These are phyloP conservation scores for Sipunculus nudus DNA, from an alignment of 2,888 invertebrate species.

Conservation along the genomic window DNA sequence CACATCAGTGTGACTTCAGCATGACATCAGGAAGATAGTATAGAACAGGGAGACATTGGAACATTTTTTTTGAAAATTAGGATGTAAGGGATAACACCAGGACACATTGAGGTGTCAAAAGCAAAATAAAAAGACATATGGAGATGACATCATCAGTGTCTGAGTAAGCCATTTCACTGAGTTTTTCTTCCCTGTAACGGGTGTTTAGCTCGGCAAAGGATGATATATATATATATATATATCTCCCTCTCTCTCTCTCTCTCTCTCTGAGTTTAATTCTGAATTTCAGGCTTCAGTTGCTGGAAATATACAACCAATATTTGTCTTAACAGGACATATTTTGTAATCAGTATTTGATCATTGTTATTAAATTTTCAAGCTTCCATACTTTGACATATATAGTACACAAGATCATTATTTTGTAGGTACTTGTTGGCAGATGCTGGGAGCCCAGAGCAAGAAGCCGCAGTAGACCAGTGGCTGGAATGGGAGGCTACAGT, in stretches of 20 bases:
- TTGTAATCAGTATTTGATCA: background rate
- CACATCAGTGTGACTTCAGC: too few species aligned
- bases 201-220: too few species aligned
- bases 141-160: background rate
- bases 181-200: background rate
- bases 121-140: too few species aligned
- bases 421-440: background rate
- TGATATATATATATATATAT: too few species aligned
- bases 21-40: too few species aligned
- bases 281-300: background rate
- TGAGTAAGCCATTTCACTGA: background rate
- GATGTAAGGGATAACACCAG: too few species aligned
- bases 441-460: background rate
- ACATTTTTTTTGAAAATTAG: too few species aligned
- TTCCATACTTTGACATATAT: background rate
- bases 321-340: too few species aligned
- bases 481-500: constrained; percentile 57
- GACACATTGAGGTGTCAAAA: too few species aligned
- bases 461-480: constrained; percentile 48
- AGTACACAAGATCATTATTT: background rate
- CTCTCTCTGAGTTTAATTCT: constrained; percentile 1
- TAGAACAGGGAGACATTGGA: too few species aligned
- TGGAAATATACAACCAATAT: too few species aligned
- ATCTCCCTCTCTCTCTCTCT: background rate
- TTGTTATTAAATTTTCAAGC: background rate